phyloP scores from a whole-genome alignment of 1,140 invertebrate genomes.

The Ditylenchus dipsaci region DNA sequence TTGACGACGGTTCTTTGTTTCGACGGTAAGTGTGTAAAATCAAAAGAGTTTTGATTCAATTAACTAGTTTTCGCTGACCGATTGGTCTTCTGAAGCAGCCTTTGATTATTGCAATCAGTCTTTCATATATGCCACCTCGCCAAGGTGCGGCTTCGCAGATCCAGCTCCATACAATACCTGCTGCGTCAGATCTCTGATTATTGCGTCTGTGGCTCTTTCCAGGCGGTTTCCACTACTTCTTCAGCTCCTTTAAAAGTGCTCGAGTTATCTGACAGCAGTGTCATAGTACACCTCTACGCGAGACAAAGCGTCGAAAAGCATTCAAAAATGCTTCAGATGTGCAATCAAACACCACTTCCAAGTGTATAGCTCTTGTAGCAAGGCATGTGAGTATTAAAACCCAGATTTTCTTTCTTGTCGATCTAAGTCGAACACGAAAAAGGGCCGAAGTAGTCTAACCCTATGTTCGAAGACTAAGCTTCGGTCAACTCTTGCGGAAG shows the following conservation, averaged over 20 bases:
- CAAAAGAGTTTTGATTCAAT: too few relatives aligned
- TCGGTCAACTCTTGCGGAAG: neutral
- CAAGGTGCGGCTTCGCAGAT: conserved; percentile 16
- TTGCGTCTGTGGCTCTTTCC: neutral
- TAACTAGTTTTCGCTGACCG: neutral
- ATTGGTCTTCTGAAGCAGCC: conserved; percentile 6
- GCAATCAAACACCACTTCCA: conserved; percentile 13
- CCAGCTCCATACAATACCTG: conserved; percentile 13
- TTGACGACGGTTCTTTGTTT: too few relatives aligned
- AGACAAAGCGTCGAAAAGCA: conserved; percentile 16
- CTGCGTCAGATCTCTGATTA: conserved; percentile 6
- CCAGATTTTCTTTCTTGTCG: conserved; percentile 11
- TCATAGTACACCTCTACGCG: conserved; percentile 9
- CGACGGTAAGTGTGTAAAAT: too few relatives aligned
- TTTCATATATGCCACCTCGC: conserved; percentile 24
- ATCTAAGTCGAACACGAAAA: neutral
- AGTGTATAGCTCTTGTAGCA: conserved; percentile 15
- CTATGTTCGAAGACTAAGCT: conserved; percentile 7
- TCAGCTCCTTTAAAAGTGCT: conserved; percentile 10
- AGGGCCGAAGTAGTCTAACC: conserved; percentile 18
- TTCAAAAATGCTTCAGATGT: conserved; percentile 14
- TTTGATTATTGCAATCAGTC: conserved; percentile 21
- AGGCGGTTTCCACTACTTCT: conserved; percentile 4
- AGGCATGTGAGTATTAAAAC: conserved; percentile 15
- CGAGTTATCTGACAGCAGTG: conserved; percentile 18